phyloP scores from a whole-genome alignment of 2,113 vertebrate species.

The Dasyurus viverrinus region DNA sequence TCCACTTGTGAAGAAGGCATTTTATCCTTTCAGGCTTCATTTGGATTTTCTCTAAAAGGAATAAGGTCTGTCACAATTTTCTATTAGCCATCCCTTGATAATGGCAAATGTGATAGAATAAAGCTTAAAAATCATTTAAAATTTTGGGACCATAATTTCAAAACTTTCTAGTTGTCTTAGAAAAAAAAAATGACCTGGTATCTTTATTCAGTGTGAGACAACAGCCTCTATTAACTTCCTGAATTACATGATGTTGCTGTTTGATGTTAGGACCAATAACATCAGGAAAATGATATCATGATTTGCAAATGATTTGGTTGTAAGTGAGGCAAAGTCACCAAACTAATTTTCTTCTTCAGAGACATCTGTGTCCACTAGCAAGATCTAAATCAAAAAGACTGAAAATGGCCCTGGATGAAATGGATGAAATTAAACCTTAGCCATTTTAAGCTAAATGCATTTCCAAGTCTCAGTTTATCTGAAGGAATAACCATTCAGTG shows the following conservation, averaged over 20 bases:
- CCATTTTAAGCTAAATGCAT: no score
- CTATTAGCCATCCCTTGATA: neutral
- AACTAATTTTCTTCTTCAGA: no score
- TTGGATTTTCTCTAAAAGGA: neutral
- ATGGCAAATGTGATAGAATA: neutral
- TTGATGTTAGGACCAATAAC: no score
- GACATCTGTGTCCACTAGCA: no score
- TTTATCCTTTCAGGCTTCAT: neutral
- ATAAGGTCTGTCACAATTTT: neutral
- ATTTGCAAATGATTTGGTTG: no score
- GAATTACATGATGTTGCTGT: neutral
- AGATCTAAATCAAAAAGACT: no score
- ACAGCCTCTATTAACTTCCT: neutral
- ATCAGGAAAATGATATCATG: no score
- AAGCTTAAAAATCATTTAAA: neutral
- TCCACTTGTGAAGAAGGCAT: neutral
- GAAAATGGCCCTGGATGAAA: no score
- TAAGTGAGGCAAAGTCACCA: no score
- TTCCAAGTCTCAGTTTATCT: no score
- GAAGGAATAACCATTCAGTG: no score
- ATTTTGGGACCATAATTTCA: neutral
- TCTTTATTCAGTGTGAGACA: neutral
- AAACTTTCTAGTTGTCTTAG: neutral
- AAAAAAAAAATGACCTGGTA: neutral
- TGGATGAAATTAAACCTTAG: no score